Evolutionary conservation across 2,113 vertebrate species (phyloP), one percentile per base, ranked within the genome.

Genomic region (Cichladusa arquata): DNA sequence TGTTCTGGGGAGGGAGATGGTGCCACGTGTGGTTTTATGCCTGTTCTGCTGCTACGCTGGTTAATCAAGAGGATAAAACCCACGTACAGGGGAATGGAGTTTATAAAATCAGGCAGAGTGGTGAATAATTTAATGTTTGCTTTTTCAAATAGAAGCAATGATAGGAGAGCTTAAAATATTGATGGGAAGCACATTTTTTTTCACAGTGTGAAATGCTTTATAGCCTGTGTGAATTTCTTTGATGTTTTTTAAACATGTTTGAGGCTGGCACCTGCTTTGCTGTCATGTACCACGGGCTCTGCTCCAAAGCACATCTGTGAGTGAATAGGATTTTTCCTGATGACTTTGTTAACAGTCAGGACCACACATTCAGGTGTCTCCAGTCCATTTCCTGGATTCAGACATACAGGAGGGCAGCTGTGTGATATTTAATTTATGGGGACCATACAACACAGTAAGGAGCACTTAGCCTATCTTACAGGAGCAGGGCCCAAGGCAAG

Each of bases 51-150:
- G 54, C 14, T 53, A 6, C 0, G 0, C 13, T 54, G 45, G 53
- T 93, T 95, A 94, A 92, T 92, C 86, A 82, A 90, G 87, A 89
- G 89, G 58, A 81, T 51, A 47, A 72, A 95, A 80, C 45, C 42
- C 84, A 45, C 1, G 2, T 26, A 26, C 16, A 15, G 5, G 0
- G 13, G 62, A 82, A 31, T 40, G 60, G 76, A 86, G 76, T 95
- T 94, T 90, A 94, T 94, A 80, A 95, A 96, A 90, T 64, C 69
- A 69, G 89, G 64, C 91, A 56, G 82, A 50, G 80, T 57, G 64
- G 71, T 97, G 93, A 97, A 97, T 96, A 96, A 97, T 97, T 96
- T 93, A 97, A 93, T 81, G 76, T 95, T 96, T 96, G 91, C 93
- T 92, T 96, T 97, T 93, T 56, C 50, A 5, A 92, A 90, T 33